A percentile compares a stretch with the other conserved stretches of the same genome.
phyloP scores from a whole-genome alignment of 2,113 vertebrate genomes.

The Echinops telfairi region DNA sequence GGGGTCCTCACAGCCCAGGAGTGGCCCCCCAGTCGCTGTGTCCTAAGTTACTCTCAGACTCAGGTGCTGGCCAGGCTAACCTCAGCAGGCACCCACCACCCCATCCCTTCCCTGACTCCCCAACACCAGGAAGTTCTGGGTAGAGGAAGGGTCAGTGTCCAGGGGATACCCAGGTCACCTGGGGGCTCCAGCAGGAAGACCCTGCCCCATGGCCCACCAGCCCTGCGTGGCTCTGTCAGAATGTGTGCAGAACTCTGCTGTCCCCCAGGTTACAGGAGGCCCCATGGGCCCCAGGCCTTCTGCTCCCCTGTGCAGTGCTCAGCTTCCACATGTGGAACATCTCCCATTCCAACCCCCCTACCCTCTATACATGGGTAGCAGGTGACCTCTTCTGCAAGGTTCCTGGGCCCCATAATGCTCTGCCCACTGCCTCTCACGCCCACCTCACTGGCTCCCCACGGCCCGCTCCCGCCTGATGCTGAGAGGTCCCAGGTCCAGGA shows the following conservation, averaged over 20 bases:
- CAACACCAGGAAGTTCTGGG: background rate
- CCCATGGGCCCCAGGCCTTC: accelerated
- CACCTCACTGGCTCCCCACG: no score
- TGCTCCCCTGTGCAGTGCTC: background rate
- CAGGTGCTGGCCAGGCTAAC: no score
- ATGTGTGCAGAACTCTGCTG: background rate
- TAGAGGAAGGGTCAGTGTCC: background rate
- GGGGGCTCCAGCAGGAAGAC: background rate
- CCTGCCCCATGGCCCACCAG: background rate
- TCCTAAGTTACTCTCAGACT: no score
- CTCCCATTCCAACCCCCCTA: no score
- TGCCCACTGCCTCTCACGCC: no score
- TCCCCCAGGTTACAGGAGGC: background rate
- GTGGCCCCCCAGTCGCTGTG: no score
- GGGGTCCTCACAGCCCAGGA: background rate
- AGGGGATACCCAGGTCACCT: background rate
- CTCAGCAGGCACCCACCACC: background rate
- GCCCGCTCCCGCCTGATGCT: no score
- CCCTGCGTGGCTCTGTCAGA: background rate
- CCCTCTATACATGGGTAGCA: background rate
- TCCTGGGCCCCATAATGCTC: no score
- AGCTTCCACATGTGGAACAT: background rate
- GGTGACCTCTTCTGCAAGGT: no score
- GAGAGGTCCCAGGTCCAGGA: no score
- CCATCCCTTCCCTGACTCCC: no score